Conservation (phyloP, 2,888 invertebrate genomes). For the Drosophila borborema region DNA sequence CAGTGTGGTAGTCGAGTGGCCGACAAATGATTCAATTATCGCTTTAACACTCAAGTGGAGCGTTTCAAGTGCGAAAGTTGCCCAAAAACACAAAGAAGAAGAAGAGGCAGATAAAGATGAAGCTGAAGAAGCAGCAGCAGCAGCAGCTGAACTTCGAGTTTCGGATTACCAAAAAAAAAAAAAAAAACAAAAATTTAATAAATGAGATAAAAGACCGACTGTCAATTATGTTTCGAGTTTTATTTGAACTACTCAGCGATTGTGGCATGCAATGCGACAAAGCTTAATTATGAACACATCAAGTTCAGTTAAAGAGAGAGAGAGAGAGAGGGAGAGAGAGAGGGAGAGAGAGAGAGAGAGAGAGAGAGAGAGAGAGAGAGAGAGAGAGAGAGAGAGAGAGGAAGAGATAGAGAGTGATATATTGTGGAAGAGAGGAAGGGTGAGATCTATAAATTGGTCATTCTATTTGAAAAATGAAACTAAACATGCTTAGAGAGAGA, state of each 20-base stretch:
- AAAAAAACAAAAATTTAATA: background rate
- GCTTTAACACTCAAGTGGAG: slow-evolving; percentile 52
- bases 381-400: too few relatives aligned
- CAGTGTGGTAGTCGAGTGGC: slow-evolving; percentile 63
- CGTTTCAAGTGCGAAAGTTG: slow-evolving; percentile 73
- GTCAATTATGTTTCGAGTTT: slow-evolving; percentile 75
- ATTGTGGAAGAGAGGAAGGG: too few relatives aligned
- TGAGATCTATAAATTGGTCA: background rate
- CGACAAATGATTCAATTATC: slow-evolving; percentile 73
- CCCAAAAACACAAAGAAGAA: slow-evolving; percentile 47
- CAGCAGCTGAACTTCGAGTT: slow-evolving; percentile 34
- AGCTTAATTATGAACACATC: slow-evolving; percentile 78
- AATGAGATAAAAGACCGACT: slow-evolving; percentile 28
- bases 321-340: too few relatives aligned
- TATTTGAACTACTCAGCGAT: slow-evolving; percentile 65
- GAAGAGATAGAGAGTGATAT: too few relatives aligned
- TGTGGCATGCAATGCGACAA: slow-evolving; percentile 55
- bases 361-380: too few relatives aligned
- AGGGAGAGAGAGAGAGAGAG: too few relatives aligned
- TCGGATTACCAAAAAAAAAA: slow-evolving; percentile 26
- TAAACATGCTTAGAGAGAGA: background rate
- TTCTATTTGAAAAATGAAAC: background rate
- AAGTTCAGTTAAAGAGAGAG: slow-evolving; percentile 64
- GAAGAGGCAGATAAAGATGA: slow-evolving; percentile 3
- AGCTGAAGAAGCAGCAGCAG: slow-evolving; percentile 3